Evolutionary conservation across 1,140 invertebrate species (phyloP), one percentile per base, ranked within the genome.

Genomic region (Heliothis subflexa): DNA sequence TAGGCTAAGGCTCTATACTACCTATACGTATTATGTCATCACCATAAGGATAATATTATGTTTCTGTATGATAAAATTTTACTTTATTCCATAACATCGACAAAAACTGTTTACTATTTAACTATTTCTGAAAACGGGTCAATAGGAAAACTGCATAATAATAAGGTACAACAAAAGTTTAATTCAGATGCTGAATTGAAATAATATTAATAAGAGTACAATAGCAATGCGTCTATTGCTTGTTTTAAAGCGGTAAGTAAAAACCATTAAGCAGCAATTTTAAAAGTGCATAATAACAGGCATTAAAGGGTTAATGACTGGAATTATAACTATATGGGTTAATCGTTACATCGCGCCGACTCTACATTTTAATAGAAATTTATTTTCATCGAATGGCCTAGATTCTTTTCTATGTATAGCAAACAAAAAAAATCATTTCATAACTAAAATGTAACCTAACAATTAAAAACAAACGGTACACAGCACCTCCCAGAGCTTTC

Each of bases 391-490:
- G 55, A 59, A 13, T 3, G 21, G 18, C 2, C 21, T 59, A 28
- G 21, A 25, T 59, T 18, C 21, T 21, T 10, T 12, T 59, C 18
- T 59, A 49, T 14, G 9, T 9, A 16, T 40, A 7, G 33, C n/a
- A 66, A 54, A 28, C n/a, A 66, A 54, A 28, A n/a, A 54, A 18
- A 10, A 52, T 18, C 21, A 2, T 28, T 52, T 9, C 9, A 25
- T 40, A 40, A 40, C 33, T 40, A 40, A 40, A 40, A 50, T 16
- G 28, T 50, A 52, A 57, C 50, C 13, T 13, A 73, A 3, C 16
- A 57, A 57, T 73, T 73, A 59, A 73, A 73, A 73, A 47, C 28
- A 59, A 73, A 73, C 47, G 47, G 52, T 45, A 64, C 73, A 75
- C 73, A 64, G 47, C 59, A 64, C 59, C 73, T 73, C 55, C 13